These are phyloP conservation scores for Heterocephalus glaber DNA, from an alignment of 2,113 vertebrate species.

Conservation along the genomic window DNA sequence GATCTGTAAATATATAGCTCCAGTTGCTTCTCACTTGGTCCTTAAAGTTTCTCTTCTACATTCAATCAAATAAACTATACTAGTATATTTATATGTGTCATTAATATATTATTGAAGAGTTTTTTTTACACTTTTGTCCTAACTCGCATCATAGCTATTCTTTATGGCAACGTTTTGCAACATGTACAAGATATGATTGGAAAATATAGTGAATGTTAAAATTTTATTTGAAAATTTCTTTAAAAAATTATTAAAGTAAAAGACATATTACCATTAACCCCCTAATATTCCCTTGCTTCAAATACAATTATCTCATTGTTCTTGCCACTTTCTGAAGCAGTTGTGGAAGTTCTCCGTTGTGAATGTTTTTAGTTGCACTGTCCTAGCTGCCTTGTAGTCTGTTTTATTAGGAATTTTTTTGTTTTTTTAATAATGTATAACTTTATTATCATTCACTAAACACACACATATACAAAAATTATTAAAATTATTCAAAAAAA, in stretches of 20 bases:
- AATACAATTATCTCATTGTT: not conserved
- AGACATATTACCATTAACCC: not conserved
- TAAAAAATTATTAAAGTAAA: not conserved
- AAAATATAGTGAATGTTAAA: not conserved
- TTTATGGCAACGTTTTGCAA: not conserved
- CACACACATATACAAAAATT: no score
- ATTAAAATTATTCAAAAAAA: no score
- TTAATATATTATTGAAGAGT: not conserved
- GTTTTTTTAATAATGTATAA: no score
- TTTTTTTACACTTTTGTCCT: not conserved
- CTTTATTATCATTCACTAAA: not conserved
- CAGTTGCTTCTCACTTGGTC: not conserved
- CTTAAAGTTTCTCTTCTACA: not conserved
- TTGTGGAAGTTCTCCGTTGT: not conserved
- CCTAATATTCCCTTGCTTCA: not conserved
- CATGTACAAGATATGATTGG: not conserved
- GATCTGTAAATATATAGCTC: not conserved
- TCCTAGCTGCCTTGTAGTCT: not conserved
- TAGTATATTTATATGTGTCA: not conserved
- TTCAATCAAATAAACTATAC: not conserved
- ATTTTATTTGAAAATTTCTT: no score
- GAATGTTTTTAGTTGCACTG: not conserved
- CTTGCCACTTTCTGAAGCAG: not conserved
- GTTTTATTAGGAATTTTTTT: no score
- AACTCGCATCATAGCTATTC: not conserved